phyloP scores from a whole-genome alignment of 2,797 vertebrate species.

The Mastacembelus armatus region DNA sequence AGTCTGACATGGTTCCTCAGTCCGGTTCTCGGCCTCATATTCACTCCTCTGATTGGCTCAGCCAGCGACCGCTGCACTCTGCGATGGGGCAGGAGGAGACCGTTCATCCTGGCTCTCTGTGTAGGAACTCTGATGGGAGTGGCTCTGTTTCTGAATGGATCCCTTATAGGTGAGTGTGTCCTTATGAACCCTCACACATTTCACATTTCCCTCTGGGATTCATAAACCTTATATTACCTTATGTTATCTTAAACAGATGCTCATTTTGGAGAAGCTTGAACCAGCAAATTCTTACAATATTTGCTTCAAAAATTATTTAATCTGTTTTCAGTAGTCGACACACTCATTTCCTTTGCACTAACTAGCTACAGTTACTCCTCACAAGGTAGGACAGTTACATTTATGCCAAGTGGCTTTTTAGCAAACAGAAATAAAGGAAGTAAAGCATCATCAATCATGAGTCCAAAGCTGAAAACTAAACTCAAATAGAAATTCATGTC shows the following conservation, averaged over 20 bases:
- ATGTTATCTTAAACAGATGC: too few species aligned
- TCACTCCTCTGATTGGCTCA: slow-evolving; percentile 95
- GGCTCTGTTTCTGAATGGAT: slow-evolving; percentile 96
- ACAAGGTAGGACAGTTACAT: too few species aligned
- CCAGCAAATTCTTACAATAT: background rate
- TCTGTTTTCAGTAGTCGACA: background rate
- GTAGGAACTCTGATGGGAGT: slow-evolving; percentile 93
- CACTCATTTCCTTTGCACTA: background rate
- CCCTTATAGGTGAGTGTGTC: slow-evolving; percentile 88
- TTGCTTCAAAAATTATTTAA: background rate
- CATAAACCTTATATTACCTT: too few species aligned
- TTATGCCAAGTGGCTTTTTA: background rate
- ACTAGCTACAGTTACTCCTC: too few species aligned
- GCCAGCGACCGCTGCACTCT: slow-evolving; percentile 97
- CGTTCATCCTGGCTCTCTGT: slow-evolving; percentile 94
- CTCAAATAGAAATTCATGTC: too few species aligned
- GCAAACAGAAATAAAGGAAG: background rate
- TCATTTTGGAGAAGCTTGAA: background rate
- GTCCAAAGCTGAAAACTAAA: too few species aligned
- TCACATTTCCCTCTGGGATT: too few species aligned
- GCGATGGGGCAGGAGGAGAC: slow-evolving; percentile 94
- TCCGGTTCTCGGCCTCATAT: slow-evolving; percentile 94
- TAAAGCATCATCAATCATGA: too few species aligned
- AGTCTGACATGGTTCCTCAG: slow-evolving; percentile 99
- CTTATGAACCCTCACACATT: background rate